A percentile compares a stretch with the other conserved stretches of the same genome.
Evolutionary conservation across 2,113 vertebrate genomes (phyloP).

Genomic region (Xenus cinereus): DNA sequence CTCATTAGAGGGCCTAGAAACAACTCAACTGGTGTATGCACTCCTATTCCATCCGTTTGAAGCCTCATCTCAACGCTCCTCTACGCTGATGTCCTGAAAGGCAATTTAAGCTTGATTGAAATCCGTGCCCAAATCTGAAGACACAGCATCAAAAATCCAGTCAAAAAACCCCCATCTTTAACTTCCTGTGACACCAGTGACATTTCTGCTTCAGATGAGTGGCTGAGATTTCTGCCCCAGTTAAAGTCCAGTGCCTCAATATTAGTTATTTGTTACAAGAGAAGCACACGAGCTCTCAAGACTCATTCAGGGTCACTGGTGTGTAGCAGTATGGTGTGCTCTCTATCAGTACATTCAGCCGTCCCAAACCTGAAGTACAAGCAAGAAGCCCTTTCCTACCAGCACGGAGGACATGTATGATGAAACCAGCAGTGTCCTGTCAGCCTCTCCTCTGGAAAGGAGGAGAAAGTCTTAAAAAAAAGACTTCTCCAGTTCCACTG

Average conservation of each 20-base stretch:
- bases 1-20: not conserved
- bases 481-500: not conserved
- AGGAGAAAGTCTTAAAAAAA: not conserved
- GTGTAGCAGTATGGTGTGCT: fast-evolving
- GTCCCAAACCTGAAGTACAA: not conserved
- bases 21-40: not conserved
- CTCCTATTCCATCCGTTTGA: not conserved
- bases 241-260: not conserved
- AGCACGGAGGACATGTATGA: not conserved
- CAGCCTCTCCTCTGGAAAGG: not conserved
- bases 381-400: not conserved
- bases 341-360: not conserved
- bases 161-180: not conserved
- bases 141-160: not conserved
- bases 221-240: not conserved
- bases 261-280: not conserved
- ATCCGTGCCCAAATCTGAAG: not conserved
- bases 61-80: not conserved
- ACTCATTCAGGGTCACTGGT: not conserved
- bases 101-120: not conserved
- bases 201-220: not conserved
- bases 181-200: not conserved
- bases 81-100: not conserved
- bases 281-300: not conserved
- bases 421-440: not conserved